These are phyloP conservation scores for Tachypleus tridentatus DNA, from an alignment of 1,140 invertebrate genomes.

Conservation along the genomic window DNA sequence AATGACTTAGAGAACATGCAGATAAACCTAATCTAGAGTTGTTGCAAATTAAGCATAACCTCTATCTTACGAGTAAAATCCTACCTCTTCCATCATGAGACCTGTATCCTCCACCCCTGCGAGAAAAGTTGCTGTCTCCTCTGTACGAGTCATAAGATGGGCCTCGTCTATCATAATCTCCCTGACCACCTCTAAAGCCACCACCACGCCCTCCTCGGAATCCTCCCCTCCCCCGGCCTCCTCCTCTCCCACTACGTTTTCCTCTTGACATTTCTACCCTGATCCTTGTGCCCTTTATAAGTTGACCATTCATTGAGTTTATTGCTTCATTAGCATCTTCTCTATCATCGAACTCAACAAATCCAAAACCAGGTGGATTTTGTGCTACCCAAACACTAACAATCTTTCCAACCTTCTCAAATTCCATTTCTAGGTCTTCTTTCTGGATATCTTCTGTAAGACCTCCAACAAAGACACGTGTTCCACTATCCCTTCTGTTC, in stretches of 20 bases:
- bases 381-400: constrained; percentile 48
- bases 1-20: no score
- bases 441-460: constrained; percentile 21
- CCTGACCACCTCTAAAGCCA: constrained; percentile 8
- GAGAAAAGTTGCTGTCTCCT: no score
- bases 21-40: no score
- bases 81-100: no score
- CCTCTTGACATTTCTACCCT: constrained; percentile 25
- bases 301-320: constrained; percentile 38
- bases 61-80: no score
- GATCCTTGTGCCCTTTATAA: constrained; percentile 23
- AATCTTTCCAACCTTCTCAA: constrained; percentile 42
- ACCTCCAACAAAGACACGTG: constrained; percentile 28
- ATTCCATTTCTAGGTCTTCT: constrained; percentile 37
- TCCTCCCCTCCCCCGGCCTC: constrained; percentile 15
- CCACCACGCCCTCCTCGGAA: constrained; percentile 11
- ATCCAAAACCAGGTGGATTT: constrained; percentile 47
- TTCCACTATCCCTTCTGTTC: not conserved
- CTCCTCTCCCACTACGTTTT: constrained; percentile 14
- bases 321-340: constrained; percentile 46
- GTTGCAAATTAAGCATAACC: no score
- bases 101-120: no score
- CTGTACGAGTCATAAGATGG: no score
- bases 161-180: not conserved
- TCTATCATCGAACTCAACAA: constrained; percentile 47